phyloP scores from a whole-genome alignment of 2,888 invertebrate genomes.

The Villa cingulata region DNA sequence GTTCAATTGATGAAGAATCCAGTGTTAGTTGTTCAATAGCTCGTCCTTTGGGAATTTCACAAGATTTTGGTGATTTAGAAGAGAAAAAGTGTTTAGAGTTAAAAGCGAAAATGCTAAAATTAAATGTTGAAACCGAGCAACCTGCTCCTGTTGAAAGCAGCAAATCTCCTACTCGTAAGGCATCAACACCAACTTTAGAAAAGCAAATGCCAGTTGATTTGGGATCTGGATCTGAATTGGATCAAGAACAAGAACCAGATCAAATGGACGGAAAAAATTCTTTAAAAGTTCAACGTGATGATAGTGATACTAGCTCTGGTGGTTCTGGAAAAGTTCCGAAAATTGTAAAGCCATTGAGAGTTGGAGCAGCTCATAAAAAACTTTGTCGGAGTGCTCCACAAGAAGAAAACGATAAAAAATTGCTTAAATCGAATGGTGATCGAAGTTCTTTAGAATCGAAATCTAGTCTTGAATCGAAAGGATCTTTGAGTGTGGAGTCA shows the following conservation, averaged over 20 bases:
- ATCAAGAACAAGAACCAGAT: conserved; percentile 33
- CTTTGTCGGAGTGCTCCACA: conserved; percentile 41
- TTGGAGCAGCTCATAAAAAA: conserved; percentile 29
- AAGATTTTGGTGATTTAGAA: conserved; percentile 53
- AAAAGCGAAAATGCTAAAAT: conserved; percentile 46
- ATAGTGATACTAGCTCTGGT: conserved; percentile 47
- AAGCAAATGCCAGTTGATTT: conserved; percentile 51
- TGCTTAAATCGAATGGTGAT: conserved; percentile 29
- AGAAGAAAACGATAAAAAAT: conserved; percentile 27
- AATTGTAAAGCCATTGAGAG: conserved; percentile 35
- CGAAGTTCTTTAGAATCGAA: conserved; percentile 40
- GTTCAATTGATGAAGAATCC: conserved; percentile 55
- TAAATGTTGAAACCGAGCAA: conserved; percentile 42
- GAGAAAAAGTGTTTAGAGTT: conserved; percentile 40
- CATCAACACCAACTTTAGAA: conserved; percentile 47
- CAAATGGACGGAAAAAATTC: conserved; percentile 35
- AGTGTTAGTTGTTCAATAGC: conserved; percentile 69
- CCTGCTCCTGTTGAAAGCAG: conserved; percentile 29
- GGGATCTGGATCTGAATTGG: conserved; percentile 44
- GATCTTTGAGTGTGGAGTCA: conserved; percentile 53
- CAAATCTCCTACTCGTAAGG: conserved; percentile 39
- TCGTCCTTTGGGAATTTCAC: conserved; percentile 62
- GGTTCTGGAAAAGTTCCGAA: conserved; percentile 41
- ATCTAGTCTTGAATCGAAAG: conserved; percentile 48
- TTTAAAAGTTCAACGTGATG: conserved; percentile 34